Evolutionary conservation across 2,888 invertebrate species (phyloP), one percentile per base, ranked within the genome.

Genomic region (Apantesis nais): DNA sequence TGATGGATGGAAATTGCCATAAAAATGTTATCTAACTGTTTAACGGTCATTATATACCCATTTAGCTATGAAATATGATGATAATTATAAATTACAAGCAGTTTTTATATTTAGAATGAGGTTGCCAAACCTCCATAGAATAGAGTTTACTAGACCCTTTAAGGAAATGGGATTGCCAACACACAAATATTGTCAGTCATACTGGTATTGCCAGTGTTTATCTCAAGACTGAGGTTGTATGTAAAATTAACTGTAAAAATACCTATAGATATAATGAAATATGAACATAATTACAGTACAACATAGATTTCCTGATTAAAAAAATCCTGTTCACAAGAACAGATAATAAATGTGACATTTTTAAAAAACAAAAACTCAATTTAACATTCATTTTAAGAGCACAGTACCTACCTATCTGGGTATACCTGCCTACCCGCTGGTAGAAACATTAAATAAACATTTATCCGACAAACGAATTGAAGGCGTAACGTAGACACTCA

Each of bases 401-500:
- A 29, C 29, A 58, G 12, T 55, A 16, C 4, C 25, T 55, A 55
- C n/a, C 3, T 11, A 12, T 22, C 22, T 16, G 22, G 12, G 41
- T 44, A 44, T 52, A 52, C n/a, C n/a, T n/a, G n/a, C 8, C n/a
- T 55, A n/a, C 19, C 2, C 9, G 25, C 52, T n/a, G 34, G 22
- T 22, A 29, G 11, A 12, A n/a, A 52, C n/a, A 19, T 65, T 66
- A 34, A 66, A 37, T 39, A 37, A 52, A 34, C 52, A 37, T 37
- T 37, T 19, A 61, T 39, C 67, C 29, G 29, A 67, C 61, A 31
- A 58, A 37, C 52, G 58, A 66, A 66, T 39, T 60, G 25, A 67
- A 39, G 34, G 39, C 58, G 58, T 58, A 31, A 66, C 34, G 34
- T 58, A 69, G 37, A 61, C 8, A 70, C 48, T 34, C 61, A 68